Base-by-base conservation (phyloP, 2,113 vertebrate species). In the Chloropsis cyanopogon region DNA sequence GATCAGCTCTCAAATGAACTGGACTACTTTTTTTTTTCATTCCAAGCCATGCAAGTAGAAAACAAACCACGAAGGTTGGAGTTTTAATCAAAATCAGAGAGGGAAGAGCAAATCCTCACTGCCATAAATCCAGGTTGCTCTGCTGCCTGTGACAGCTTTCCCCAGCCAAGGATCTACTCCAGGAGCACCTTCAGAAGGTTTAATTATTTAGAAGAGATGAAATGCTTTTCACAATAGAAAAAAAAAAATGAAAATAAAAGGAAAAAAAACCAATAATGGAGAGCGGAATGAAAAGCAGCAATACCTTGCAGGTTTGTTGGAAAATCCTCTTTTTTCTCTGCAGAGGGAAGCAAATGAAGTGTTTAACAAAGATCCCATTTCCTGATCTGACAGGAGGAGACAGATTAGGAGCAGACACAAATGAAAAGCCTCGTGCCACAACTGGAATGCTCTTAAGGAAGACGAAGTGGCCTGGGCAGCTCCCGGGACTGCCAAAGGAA, bases 371-470 rank as follows among this genome's bases (percentile, higher is more conserved):
- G 88, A 79, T 97, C 93, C 3, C 46, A 95, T 97, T 97, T 97
- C 97, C 71, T 37, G 93, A 60, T 87, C 4, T 94, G 97, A 91
- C 97, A 97, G 96, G 92, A 96, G 97, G 93, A 97, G 96, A 97
- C 22, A 78, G 97, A 97, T 97, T 85, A 81, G 94, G 81, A 96
- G 88, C 29, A 97, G 96, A 92, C 64, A 95, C 87, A 97, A 97
- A 96, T 95, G 95, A 93, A 86, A 88, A 97, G 76, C 66, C 86
- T 87, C 82, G 82, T 96, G 94, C 96, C 93, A 96, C 96, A 82
- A 79, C 80, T 19, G 50, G 79, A 94, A 94, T 31, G 65, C 86
- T 97, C 97, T 92, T 93, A 93, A 95, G 97, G 97, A 98, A 98
- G 96, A 96, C 86, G 26, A 90, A 96, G 88, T 82, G 44, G 79